Percentiles rank a stretch among this genome's conserved stretches.
These are phyloP conservation scores for Phocides pigmalion DNA, from an alignment of 1,140 invertebrate genomes.

Conservation along the genomic window DNA sequence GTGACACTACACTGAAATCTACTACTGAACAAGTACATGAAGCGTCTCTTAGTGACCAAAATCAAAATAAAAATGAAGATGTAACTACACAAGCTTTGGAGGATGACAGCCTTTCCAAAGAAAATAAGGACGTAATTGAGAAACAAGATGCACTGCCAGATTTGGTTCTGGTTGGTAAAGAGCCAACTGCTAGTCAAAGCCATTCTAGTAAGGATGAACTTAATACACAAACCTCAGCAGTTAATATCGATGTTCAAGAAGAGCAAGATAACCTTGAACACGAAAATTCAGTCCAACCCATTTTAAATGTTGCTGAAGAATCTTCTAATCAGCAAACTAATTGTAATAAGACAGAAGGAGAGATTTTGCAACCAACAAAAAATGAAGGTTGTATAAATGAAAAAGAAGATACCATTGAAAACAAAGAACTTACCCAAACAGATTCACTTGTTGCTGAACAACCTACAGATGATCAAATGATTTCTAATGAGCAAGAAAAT, in stretches of 20 bases:
- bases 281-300: neutral
- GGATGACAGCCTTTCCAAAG: neutral
- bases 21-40: neutral
- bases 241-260: neutral
- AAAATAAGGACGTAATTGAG: neutral
- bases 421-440: neutral
- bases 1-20: too few species aligned
- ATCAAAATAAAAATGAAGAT: neutral
- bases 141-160: neutral
- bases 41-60: slow-evolving; percentile 4
- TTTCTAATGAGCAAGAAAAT: too few species aligned
- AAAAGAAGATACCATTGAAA: too few species aligned
- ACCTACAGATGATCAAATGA: neutral
- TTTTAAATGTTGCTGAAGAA: neutral
- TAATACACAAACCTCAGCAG: slow-evolving; percentile 2
- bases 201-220: neutral
- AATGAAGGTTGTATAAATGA: too few species aligned
- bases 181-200: too few species aligned
- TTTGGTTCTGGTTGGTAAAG: too few species aligned
- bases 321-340: neutral
- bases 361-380: too few species aligned
- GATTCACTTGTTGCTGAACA: neutral
- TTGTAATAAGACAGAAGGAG: neutral
- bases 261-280: neutral
- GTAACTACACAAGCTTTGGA: neutral